Base-by-base conservation (phyloP, 2,113 vertebrate species). In the Gulo gulo region DNA sequence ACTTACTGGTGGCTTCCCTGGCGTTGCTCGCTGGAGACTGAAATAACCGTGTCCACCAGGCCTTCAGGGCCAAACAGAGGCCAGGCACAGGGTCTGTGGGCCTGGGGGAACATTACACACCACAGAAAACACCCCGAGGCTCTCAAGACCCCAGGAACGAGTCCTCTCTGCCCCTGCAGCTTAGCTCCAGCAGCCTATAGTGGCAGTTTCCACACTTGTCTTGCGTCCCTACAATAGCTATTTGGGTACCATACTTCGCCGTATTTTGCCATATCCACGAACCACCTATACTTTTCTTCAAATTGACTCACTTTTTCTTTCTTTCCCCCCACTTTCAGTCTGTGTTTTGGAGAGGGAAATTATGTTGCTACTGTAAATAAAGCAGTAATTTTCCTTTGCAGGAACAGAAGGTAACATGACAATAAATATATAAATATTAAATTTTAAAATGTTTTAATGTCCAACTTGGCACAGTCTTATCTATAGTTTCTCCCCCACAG, bases 361-460 rank as follows among this genome's bases (percentile, higher is more conserved):
- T 50, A 76, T 39, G 2, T 67, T 88, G 90, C 55, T 45, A 50
- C 73, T 96, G n/a, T 92, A 89, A 94, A 67, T 39, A 73, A 85
- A 96, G 63, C 34, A 65, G 24, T n/a, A 52, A 47, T 76, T 97
- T 92, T 94, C 80, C 71, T 80, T 92, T 57, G 47, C 65, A 92
- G 87, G 93, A 94, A 96, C 36, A 97, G 82, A 93, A 65, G 18
- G 18, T 83, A 76, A 85, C 36, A 59, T 73, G 91, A 88, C 96
- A 95, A 91, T 73, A 97, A 95, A 91, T 73, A 73, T 57, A 78
- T 73, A 88, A 79, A 97, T 92, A 94, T 89, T 92, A 94, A 80
- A 80, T 52, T 80, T 80, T 47, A 57, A 92, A 86, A 67, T 23
- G 20, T 63, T 45, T 83, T 50, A 61, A 34, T 74, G 69, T 95